Conservation (phyloP, 2,888 invertebrate species). For the Aethes cnicana region DNA sequence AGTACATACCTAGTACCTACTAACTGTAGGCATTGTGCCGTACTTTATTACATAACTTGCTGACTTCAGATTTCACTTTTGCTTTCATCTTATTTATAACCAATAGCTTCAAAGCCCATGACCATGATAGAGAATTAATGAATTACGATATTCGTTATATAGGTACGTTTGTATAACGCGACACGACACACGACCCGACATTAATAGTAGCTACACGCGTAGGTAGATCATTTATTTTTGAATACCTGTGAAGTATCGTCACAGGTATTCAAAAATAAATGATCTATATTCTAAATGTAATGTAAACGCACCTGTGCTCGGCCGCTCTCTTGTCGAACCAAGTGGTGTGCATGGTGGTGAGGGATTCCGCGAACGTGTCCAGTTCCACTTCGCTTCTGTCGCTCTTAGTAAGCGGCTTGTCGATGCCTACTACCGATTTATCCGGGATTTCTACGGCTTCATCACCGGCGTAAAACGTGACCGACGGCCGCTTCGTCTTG, state of each 20-base stretch:
- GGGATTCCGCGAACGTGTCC: conserved; percentile 81
- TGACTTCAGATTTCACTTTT: too few relatives aligned
- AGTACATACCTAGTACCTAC: too few relatives aligned
- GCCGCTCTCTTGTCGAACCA: conserved; percentile 83
- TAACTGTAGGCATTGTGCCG: too few relatives aligned
- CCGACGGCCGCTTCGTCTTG: conserved; percentile 62
- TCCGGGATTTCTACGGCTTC: conserved; percentile 74
- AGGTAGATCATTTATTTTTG: background rate
- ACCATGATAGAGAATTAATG: too few relatives aligned
- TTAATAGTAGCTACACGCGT: background rate
- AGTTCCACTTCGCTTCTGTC: conserved; percentile 77
- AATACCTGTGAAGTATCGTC: background rate
- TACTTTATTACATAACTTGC: too few relatives aligned
- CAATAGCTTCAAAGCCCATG: too few relatives aligned
- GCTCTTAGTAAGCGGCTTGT: conserved; percentile 63
- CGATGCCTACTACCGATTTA: conserved; percentile 65
- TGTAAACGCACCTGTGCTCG: conserved; percentile 80
- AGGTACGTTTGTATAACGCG: too few relatives aligned
- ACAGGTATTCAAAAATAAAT: conserved; percentile 9
- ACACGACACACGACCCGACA: too few relatives aligned
- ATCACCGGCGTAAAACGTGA: conserved; percentile 66
- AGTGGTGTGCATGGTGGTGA: conserved; percentile 66
- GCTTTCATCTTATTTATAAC: too few relatives aligned
- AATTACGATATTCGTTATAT: too few relatives aligned
- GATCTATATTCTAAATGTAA: conserved; percentile 5